Base-by-base conservation (phyloP, 2,888 invertebrate species). In the Sphaeridia pumilis region DNA sequence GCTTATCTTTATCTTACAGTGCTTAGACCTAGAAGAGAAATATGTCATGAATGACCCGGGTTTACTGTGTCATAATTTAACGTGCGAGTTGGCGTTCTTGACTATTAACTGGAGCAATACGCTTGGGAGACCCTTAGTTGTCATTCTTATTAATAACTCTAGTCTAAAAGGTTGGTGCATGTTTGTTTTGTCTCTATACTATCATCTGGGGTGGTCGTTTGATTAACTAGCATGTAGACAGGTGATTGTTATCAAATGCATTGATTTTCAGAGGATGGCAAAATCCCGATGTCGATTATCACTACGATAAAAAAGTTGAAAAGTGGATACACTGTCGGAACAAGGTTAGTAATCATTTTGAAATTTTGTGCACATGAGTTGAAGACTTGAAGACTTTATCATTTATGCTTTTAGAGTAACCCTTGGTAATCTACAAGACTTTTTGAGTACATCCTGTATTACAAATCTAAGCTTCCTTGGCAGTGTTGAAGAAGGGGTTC, bases 271-370 rank as follows among this genome's bases (percentile, higher is more conserved):
- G 92, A 92, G 74, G 83, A 90, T 72, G 89, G 87, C 55, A 87
- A 82, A 73, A 84, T 92, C 58, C 93, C 93, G 0, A 76, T 88
- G 69, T 88, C 94, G 0, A 89, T 98, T 82, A 84, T 95, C 65
- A 92, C 93, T 2, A 97, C 97, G 1, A 89, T 98, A 80, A 92
- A 94, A 69, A 98, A 98, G 72, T 74, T 98, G 3, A 93, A 94
- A 71, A 94, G 93, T 56, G 98, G 98, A 10, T 98, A 98, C 69
- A 92, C 97, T 49, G 94, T 94, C 69, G 98, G 97, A n/a, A 95
- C 97, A 0, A 79, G 78, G 77, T 76, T 66, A 49, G 58, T 36
- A 26, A 20, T 48, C 21, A 25, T 48, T 3, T 36, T 48, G 21
- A 17, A 7, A 17, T 22, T 28, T 31, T 36, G 21, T 42, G 31